Evolutionary conservation across 2,888 invertebrate species (phyloP), one percentile per base, ranked within the genome.

Genomic region (Metalampra italica): DNA sequence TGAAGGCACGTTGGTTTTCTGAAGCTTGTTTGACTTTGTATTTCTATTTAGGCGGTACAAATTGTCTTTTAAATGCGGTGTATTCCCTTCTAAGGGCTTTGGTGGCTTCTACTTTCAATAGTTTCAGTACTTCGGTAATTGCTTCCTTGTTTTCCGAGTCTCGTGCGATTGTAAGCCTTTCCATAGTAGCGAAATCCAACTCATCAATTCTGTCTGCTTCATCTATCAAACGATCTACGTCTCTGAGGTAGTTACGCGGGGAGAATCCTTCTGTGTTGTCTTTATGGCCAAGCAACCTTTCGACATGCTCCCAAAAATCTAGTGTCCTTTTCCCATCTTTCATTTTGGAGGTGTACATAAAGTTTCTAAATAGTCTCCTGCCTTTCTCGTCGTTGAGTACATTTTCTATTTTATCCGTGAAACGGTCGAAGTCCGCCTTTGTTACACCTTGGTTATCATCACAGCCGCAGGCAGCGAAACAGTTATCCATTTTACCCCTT

Each of bases 341-440:
- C 70, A 89, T 71, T 59, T 83, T 83, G 15, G 82, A 76, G 3
- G 86, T 78, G 55, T 68, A 78, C 86, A 90, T 87, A 56, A 85
- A 90, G 62, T 83, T 84, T 50, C 86, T 76, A 51, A 90, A 90
- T 13, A 89, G 60, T 52, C 77, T 76, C 49, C 86, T 75, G 0
- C 90, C 89, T 55, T 83, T 89, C 50, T 86, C 85, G 54, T 90
- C 83, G 46, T 76, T 83, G 40, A 90, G 74, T 38, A 90, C 81
- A 66, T 90, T 90, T 68, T 90, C 89, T 56, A 90, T 86, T 69
- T 77, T 86, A 59, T 90, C 90, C 48, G 90, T 89, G 56, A 78
- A 90, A 38, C 89, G 82, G 61, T 90, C 90, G 57, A 90, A 81
- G 62, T 90, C 90, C 7, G 86, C 75, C 66, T 80, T 85, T 40